A percentile compares a stretch with the other conserved stretches of the same genome.
Conservation (phyloP, 1,140 invertebrate genomes). For the Dinothrombium tinctorium region DNA sequence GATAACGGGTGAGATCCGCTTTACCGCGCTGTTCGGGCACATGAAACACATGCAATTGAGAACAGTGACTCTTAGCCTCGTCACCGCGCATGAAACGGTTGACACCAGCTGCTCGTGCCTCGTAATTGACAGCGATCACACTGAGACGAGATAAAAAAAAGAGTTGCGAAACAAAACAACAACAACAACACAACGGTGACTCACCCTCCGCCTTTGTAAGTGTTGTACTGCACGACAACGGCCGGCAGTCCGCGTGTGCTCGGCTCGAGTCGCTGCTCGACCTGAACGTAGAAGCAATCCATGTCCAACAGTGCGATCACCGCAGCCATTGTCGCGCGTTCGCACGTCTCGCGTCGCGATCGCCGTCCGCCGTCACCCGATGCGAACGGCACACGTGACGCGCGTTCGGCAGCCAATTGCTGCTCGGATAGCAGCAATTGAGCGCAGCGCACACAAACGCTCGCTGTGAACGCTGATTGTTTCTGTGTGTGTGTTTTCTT, state of each 20-base stretch:
- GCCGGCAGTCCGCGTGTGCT: slow-evolving; percentile 56
- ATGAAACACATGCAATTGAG: slow-evolving; percentile 51
- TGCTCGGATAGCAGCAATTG: too few species aligned
- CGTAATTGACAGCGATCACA: slow-evolving; percentile 91
- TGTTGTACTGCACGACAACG: slow-evolving; percentile 84
- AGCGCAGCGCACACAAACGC: too few species aligned
- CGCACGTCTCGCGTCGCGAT: too few species aligned
- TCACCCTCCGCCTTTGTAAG: slow-evolving; percentile 38
- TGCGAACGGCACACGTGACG: too few species aligned
- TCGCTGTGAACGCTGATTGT: too few species aligned
- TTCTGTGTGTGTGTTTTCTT: too few species aligned
- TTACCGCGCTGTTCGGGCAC: slow-evolving; percentile 71
- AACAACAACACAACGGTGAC: not conserved
- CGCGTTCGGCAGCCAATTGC: too few species aligned
- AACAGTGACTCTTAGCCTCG: slow-evolving; percentile 68
- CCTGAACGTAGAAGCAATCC: slow-evolving; percentile 92
- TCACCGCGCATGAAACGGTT: slow-evolving; percentile 66
- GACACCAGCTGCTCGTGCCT: slow-evolving; percentile 68
- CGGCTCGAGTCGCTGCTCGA: slow-evolving; percentile 67
- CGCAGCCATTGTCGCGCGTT: slow-evolving; percentile 27
- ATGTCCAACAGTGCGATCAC: slow-evolving; percentile 78
- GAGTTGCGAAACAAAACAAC: not conserved
- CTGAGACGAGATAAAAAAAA: slow-evolving; percentile 26
- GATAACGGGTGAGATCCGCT: slow-evolving; percentile 76
- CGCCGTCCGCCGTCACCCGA: too few species aligned